These are phyloP conservation scores for Melieria omissa DNA, from an alignment of 2,888 invertebrate genomes.

Conservation along the genomic window DNA sequence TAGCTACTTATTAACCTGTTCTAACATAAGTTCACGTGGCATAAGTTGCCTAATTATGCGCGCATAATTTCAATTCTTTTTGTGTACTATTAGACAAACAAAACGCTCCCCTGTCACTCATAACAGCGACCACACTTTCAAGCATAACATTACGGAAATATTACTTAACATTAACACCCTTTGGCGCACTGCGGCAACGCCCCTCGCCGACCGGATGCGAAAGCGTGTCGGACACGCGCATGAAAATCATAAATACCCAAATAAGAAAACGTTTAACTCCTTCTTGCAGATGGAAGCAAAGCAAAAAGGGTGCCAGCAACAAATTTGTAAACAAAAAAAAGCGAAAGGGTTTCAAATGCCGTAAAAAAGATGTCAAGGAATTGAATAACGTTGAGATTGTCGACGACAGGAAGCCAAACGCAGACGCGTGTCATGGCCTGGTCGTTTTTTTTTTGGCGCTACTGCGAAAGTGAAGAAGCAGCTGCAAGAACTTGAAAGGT, in stretches of 20 bases:
- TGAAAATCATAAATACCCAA: slow-evolving; percentile 39
- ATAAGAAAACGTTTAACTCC: slow-evolving; percentile 44
- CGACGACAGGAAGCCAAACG: slow-evolving; percentile 34
- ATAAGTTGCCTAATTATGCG: no score
- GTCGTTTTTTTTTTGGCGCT: slow-evolving; percentile 1
- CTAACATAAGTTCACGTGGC: no score
- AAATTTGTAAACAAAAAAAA: slow-evolving; percentile 40
- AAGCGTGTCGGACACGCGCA: slow-evolving; percentile 58
- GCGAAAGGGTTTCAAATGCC: slow-evolving; percentile 30
- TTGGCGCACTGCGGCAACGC: slow-evolving; percentile 26
- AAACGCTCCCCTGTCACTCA: no score
- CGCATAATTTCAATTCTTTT: no score
- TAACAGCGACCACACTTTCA: neutral
- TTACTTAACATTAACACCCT: slow-evolving; percentile 56
- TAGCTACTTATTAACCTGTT: no score
- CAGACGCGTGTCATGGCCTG: slow-evolving; percentile 48
- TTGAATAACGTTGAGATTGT: neutral
- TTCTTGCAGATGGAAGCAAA: slow-evolving; percentile 48
- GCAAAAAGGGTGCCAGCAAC: slow-evolving; percentile 39
- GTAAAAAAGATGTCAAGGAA: slow-evolving; percentile 12
- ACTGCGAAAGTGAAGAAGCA: slow-evolving; percentile 46
- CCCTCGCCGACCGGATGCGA: slow-evolving; percentile 31
- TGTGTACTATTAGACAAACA: no score
- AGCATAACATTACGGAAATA: slow-evolving; percentile 48
- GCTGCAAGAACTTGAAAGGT: slow-evolving; percentile 43